Evolutionary conservation across 2,888 invertebrate genomes (phyloP), one percentile per base, ranked within the genome.

Genomic region (Anoplius nigerrimus): DNA sequence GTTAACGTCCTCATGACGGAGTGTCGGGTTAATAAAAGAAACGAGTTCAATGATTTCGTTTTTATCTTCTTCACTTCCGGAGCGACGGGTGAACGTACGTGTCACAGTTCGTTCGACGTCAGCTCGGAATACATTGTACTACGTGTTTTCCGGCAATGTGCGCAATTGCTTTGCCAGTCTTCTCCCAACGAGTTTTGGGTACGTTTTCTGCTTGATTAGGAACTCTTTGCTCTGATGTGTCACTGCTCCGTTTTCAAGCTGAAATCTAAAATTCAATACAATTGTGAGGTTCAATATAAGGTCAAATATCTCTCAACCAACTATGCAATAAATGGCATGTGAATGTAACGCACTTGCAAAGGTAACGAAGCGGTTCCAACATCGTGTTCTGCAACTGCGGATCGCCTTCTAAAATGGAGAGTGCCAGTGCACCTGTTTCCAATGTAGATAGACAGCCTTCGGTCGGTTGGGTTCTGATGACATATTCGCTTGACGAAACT

Each of bases 161-260:
- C 84, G 81, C 63, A 88, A 76, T 70, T 88, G 89, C 71, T 91
- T 91, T 81, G 92, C 92, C n/a, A 96, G 90, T 79, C 95, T 90
- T 88, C 94, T 94, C 1, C 95, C 95, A 82, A 95, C 94, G 66
- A 94, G 89, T 86, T 95, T 95, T 0, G 95, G 95, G 90, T 95
- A 95, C 76, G 91, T 91, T 84, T 93, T 93, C 76, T 93, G 94
- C 89, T 94, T 95, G 62, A 97, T 93, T 76, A 95, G 91, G 90
- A 93, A 96, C 86, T 97, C 97, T 89, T 97, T 97, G 79, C 97
- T 97, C 83, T 97, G 95, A 89, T 98, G 98, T 48, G 95, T 94
- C 0, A 97, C 96, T 42, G 98, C 98, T 13, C 98, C 98, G 90
- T 97, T 96, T 77, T 94, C 91, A 67, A 98, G 89, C 86, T 98